phyloP scores from a whole-genome alignment of 2,888 invertebrate genomes.

The Patella depressa region DNA sequence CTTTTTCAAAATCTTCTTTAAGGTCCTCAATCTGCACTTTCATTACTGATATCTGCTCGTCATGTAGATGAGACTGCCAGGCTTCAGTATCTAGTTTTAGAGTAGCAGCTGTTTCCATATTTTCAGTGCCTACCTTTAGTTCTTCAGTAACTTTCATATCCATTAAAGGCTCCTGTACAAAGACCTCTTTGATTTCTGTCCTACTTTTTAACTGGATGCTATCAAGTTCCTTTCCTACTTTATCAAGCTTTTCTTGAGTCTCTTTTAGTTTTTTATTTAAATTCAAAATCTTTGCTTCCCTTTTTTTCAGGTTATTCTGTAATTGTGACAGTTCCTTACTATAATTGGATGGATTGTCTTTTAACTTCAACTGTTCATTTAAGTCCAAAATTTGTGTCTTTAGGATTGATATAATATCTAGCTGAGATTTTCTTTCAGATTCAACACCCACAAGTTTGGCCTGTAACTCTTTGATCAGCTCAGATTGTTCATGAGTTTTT shows the following conservation, averaged over 20 bases:
- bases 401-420: not conserved
- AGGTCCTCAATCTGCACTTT: too few species aligned
- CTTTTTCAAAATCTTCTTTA: too few species aligned
- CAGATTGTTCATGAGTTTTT: not conserved
- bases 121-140: not conserved
- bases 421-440: not conserved
- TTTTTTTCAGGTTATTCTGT: not conserved
- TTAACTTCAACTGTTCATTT: not conserved
- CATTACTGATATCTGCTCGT: too few species aligned
- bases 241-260: constrained; percentile 11
- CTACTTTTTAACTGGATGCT: not conserved
- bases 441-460: not conserved
- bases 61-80: not conserved
- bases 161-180: not conserved
- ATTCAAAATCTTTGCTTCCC: not conserved
- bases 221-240: constrained; percentile 20
- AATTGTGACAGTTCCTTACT: not conserved
- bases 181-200: not conserved
- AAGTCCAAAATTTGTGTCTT: not conserved
- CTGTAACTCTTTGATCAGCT: not conserved
- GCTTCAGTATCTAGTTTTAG: not conserved
- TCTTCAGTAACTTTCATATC: not conserved
- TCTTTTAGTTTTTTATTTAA: constrained; percentile 29
- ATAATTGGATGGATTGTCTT: not conserved
- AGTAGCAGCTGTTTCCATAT: not conserved